Conservation (phyloP, 2,797 vertebrate genomes). For the Simalia tracyae region DNA sequence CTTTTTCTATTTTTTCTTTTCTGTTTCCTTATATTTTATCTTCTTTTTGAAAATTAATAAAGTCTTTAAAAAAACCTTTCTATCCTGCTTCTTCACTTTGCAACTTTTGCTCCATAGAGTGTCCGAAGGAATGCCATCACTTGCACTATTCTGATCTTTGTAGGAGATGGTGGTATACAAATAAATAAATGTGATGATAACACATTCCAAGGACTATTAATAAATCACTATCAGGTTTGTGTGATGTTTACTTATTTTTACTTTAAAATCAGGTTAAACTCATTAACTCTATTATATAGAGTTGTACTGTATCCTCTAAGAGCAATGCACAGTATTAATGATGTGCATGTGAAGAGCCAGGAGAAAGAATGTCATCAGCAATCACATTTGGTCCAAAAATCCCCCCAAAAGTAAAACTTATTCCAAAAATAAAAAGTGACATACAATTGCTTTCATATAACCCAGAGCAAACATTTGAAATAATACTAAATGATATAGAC, state of each 20-base stretch:
- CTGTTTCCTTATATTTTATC: too few relatives aligned
- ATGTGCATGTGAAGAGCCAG: slow-evolving; percentile 41
- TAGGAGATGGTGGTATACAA: too few relatives aligned
- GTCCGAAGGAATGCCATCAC: too few relatives aligned
- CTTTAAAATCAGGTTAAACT: slow-evolving; percentile 36
- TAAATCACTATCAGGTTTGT: slow-evolving; percentile 30
- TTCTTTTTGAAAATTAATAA: too few relatives aligned
- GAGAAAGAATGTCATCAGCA: slow-evolving; percentile 46
- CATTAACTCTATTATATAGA: slow-evolving; percentile 43
- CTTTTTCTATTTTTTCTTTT: too few relatives aligned
- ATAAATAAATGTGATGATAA: too few relatives aligned
- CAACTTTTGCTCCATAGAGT: too few relatives aligned
- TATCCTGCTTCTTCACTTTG: too few relatives aligned
- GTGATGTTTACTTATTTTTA: slow-evolving; percentile 2
- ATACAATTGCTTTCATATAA: slow-evolving; percentile 47
- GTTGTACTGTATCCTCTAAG: not conserved
- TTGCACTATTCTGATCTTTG: too few relatives aligned
- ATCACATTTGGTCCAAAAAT: slow-evolving; percentile 40
- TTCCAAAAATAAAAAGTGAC: slow-evolving; percentile 53
- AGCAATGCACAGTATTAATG: slow-evolving; percentile 48
- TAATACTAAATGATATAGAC: slow-evolving; percentile 41
- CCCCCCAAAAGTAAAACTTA: slow-evolving; percentile 51
- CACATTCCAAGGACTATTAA: not conserved
- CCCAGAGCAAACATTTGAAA: slow-evolving; percentile 55
- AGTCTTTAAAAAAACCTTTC: too few relatives aligned